Conservation (phyloP, 1,140 invertebrate species). For the Nilaparvata lugens region DNA sequence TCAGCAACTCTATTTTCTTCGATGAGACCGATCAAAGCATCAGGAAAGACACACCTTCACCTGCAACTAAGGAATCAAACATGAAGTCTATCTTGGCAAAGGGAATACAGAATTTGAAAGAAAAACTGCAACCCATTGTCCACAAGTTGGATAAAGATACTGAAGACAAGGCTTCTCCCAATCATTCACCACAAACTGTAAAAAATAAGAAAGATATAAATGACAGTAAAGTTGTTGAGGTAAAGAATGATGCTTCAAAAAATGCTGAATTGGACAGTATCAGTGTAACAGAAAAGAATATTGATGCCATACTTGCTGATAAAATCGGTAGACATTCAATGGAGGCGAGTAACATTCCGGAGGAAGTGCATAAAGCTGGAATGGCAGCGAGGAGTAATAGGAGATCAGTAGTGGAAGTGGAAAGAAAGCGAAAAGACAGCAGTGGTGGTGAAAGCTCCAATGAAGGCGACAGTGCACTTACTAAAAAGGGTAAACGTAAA, state of each 20-base stretch:
- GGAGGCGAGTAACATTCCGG: conserved; percentile 40
- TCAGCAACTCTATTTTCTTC: conserved; percentile 4
- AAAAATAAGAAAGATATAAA: conserved; percentile 17
- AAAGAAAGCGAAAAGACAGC: conserved; percentile 17
- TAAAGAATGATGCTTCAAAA: conserved; percentile 24
- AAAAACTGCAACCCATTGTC: conserved; percentile 26
- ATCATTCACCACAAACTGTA: conserved; percentile 4
- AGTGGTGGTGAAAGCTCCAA: conserved; percentile 20
- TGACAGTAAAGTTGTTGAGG: conserved; percentile 8
- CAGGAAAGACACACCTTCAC: conserved; percentile 18
- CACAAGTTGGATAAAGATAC: conserved; percentile 12
- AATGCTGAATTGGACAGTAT: neutral
- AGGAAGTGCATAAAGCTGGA: conserved; percentile 59
- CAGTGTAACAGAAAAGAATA: neutral
- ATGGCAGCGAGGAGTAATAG: conserved; percentile 55
- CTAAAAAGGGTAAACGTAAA: conserved; percentile 59
- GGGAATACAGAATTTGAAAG: conserved; percentile 33
- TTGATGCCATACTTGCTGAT: too few species aligned
- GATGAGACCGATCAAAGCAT: conserved; percentile 16
- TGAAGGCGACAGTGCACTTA: conserved; percentile 14
- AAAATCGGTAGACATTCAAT: neutral
- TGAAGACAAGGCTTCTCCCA: conserved; percentile 10
- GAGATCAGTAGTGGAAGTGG: conserved; percentile 35
- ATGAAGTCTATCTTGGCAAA: conserved; percentile 26
- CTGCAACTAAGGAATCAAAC: conserved; percentile 22